A percentile compares a stretch with the other conserved stretches of the same genome.
Conservation (phyloP, 2,888 invertebrate genomes). For the Abrostola triplasia region DNA sequence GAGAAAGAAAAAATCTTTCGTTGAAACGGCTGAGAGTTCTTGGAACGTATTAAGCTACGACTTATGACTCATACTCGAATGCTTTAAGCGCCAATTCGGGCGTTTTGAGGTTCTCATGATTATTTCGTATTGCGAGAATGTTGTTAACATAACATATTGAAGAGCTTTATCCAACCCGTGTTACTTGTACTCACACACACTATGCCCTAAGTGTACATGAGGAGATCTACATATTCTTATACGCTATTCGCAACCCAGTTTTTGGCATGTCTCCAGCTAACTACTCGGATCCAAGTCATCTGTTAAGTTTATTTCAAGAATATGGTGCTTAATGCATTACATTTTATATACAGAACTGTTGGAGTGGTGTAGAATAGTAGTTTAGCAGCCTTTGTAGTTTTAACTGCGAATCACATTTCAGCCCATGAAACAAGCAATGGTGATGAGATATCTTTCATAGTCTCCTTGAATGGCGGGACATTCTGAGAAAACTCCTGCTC, state of each 20-base stretch:
- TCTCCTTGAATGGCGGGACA: conserved; percentile 5
- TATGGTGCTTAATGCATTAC: conserved; percentile 59
- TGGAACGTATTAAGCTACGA: conserved; percentile 64
- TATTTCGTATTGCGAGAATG: conserved; percentile 39
- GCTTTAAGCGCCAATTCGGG: conserved; percentile 34
- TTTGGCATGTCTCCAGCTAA: conserved; percentile 75
- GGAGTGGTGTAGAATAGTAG: conserved; percentile 30
- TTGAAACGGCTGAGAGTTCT: conserved; percentile 66
- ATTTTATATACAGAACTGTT: conserved; percentile 48
- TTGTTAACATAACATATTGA: conserved; percentile 34
- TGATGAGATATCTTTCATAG: conserved; percentile 21
- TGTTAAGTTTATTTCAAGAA: conserved; percentile 77
- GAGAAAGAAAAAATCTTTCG: conserved; percentile 74
- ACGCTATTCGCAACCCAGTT: conserved; percentile 71
- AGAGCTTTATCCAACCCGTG: conserved; percentile 27
- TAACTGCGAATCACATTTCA: conserved; percentile 14
- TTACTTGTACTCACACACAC: conserved; percentile 24
- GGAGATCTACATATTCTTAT: conserved; percentile 26
- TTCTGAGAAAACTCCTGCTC: not conserved
- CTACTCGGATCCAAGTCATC: conserved; percentile 76
- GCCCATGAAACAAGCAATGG: conserved; percentile 15
- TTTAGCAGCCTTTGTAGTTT: conserved; percentile 16
- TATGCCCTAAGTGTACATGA: conserved; percentile 30
- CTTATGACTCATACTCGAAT: conserved; percentile 66
- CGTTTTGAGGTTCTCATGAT: conserved; percentile 28